Base-by-base conservation (phyloP, 2,888 invertebrate genomes). In the Archips crataeganus region DNA sequence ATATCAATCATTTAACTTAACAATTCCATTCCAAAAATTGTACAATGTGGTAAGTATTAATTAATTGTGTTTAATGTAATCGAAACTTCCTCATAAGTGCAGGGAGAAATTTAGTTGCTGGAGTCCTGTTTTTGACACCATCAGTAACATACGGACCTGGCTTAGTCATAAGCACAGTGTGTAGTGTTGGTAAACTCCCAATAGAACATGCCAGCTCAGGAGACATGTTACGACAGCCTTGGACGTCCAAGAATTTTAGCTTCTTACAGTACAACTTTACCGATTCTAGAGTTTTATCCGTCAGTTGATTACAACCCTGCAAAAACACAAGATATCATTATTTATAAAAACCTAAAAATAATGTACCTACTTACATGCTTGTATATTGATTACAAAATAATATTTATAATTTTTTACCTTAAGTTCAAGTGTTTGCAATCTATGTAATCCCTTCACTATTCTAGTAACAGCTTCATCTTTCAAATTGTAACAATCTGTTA, bases 401-500 rank as follows among this genome's bases (percentile, higher is more conserved):
- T 66, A 47, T 71, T 68, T 51, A 73, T 68, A 36, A 36, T 54
- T 42, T 79, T 86, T 87, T 89, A 96, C 96, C 89, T 95, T 93
- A 62, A 96, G 85, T 82, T 96, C 94, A 51, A 96, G 90, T 75
- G 94, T 91, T 78, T 95, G 95, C 42, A 96, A 87, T 80, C 96
- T 91, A 49, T 86, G 89, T 34, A 94, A 84, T 45, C 84, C 80
- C 81, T 83, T 87, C 0, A 90, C 93, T 74, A 94, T 89, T 79
- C 87, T 87, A 76, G 83, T 82, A 3, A 94, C 85, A 76, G 93
- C 96, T 76, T 95, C 95, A 87, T 97, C 97, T 78, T 96, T 96
- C 57, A 97, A 95, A 81, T 96, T 96, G 78, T 95, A 95, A 86
- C 97, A 97, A 83, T 96, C 96, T 74, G 95, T 95, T 23, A 97